Percentiles rank a stretch among this genome's conserved stretches.
phyloP scores from a whole-genome alignment of 2,797 vertebrate genomes.

The Acanthurus lineatus region DNA sequence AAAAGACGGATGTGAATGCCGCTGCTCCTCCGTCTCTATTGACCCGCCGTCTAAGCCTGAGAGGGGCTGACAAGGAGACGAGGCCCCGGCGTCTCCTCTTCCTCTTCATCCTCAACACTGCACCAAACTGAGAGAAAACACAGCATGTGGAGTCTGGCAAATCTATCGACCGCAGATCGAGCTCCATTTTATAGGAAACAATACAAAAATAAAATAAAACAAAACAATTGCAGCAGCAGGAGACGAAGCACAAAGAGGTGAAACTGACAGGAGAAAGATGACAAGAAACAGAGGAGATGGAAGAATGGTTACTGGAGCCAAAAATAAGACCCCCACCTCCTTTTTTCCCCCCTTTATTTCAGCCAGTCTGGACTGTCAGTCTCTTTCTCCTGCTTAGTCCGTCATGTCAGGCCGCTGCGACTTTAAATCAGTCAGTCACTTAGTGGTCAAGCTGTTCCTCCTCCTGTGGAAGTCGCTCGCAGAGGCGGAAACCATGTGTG shows the following conservation, averaged over 20 bases:
- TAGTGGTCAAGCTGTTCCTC: constrained; percentile 44
- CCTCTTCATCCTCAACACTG: constrained; percentile 20
- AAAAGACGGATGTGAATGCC: constrained; percentile 44
- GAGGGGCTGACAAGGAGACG: constrained; percentile 28
- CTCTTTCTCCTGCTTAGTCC: constrained; percentile 43
- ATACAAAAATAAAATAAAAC: not conserved
- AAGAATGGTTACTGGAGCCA: constrained; percentile 12
- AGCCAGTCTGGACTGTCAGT: constrained; percentile 24
- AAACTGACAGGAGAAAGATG: constrained; percentile 8
- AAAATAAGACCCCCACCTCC: constrained; percentile 27
- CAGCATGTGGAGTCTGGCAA: constrained; percentile 29
- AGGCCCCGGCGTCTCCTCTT: constrained; percentile 23
- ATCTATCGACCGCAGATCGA: constrained; percentile 47
- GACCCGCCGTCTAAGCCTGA: constrained; percentile 51
- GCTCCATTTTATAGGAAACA: constrained; percentile 25
- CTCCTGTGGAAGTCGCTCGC: not conserved
- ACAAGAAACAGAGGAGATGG: not conserved
- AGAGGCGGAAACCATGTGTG: constrained; percentile 29
- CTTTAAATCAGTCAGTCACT: constrained; percentile 49
- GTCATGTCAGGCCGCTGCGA: constrained; percentile 49
- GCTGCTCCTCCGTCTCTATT: constrained; percentile 50
- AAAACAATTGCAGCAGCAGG: constrained; percentile 11
- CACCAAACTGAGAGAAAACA: constrained; percentile 2
- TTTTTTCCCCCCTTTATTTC: not conserved
- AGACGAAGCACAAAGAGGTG: constrained; percentile 10